These are phyloP conservation scores for Phaethon lepturus DNA, from an alignment of 2,113 vertebrate genomes.

Conservation along the genomic window DNA sequence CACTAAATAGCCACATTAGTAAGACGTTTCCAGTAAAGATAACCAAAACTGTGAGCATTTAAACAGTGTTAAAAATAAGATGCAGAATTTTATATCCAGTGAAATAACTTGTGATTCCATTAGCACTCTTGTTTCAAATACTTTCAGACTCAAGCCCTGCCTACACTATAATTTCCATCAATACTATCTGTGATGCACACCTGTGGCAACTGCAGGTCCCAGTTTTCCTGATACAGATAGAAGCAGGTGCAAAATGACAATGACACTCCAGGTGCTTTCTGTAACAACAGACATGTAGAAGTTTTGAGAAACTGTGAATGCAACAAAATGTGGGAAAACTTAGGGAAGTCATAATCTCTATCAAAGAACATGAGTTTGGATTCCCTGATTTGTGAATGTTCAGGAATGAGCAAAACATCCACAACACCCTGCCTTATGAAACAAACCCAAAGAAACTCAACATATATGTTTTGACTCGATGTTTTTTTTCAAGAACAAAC, in stretches of 20 bases:
- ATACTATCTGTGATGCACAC: neutral
- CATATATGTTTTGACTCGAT: neutral
- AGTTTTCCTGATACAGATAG: neutral
- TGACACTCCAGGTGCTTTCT: neutral
- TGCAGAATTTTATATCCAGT: neutral
- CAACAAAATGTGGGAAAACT: neutral
- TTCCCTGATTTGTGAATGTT: neutral
- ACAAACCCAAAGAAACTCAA: neutral
- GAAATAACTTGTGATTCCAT: neutral
- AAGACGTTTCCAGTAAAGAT: neutral
- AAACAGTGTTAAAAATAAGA: neutral
- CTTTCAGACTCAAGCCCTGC: neutral
- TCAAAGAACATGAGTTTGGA: neutral
- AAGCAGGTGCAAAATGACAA: neutral
- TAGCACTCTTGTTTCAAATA: neutral
- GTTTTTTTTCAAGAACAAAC: neutral
- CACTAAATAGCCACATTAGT: neutral
- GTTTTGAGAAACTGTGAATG: neutral
- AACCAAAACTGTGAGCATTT: neutral
- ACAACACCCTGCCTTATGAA: neutral
- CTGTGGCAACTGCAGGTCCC: neutral
- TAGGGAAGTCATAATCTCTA: neutral
- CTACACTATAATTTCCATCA: neutral
- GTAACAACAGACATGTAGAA: neutral
- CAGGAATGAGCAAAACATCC: neutral